Conservation (phyloP, 2,797 vertebrate genomes). For the Poecilia picta region DNA sequence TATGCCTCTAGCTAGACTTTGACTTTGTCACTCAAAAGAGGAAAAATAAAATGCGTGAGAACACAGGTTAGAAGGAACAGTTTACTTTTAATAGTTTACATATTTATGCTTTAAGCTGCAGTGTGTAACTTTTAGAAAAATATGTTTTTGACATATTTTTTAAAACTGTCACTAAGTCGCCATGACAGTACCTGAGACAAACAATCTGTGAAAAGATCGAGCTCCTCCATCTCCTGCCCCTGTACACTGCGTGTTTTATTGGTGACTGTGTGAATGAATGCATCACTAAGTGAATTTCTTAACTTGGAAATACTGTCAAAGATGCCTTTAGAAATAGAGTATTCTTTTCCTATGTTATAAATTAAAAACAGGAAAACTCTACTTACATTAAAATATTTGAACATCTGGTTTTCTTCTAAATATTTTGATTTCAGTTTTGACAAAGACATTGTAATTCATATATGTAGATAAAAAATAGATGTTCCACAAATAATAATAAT, state of each 20-base stretch:
- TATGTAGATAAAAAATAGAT: not conserved
- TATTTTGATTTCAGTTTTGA: not conserved
- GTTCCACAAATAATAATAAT: not conserved
- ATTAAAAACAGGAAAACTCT: not conserved
- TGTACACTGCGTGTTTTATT: not conserved
- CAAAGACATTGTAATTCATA: not conserved
- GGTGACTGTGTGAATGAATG: not conserved
- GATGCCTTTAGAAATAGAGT: not conserved
- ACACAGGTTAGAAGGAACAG: not conserved
- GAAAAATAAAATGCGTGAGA: not conserved
- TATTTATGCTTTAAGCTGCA: not conserved
- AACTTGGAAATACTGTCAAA: not conserved
- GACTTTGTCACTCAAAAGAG: not conserved
- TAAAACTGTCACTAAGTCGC: no score
- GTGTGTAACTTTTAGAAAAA: no score
- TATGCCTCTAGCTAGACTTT: not conserved
- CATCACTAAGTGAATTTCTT: not conserved
- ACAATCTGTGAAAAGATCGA: no score
- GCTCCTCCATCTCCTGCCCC: no score
- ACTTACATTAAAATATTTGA: not conserved
- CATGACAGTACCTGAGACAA: no score
- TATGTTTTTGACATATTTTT: no score
- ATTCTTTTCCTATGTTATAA: not conserved
- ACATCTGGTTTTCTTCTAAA: not conserved
- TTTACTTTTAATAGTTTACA: not conserved